Conservation (phyloP, 1,140 invertebrate genomes). For the Ditylenchus dipsaci region DNA sequence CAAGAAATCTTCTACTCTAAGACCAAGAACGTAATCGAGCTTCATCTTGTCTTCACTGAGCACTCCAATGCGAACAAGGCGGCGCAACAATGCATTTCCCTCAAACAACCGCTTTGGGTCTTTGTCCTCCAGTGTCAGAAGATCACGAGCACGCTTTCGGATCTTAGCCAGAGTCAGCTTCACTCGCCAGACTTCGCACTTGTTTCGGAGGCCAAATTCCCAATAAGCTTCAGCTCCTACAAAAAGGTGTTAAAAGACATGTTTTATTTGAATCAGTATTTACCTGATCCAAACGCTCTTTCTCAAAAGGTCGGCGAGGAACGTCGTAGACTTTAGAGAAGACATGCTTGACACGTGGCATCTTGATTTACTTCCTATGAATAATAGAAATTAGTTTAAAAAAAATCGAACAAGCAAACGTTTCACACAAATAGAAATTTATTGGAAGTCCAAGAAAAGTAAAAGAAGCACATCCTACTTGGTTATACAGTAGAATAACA, state of each 20-base stretch:
- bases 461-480: too few relatives aligned
- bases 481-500: too few relatives aligned
- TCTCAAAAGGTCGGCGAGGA: slow-evolving; percentile 96
- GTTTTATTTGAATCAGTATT: too few relatives aligned
- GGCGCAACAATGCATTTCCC: slow-evolving; percentile 94
- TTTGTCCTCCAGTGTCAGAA: slow-evolving; percentile 96
- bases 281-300: slow-evolving; percentile 90
- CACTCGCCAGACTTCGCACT: slow-evolving; percentile 97
- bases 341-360: slow-evolving; percentile 79
- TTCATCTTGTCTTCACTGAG: slow-evolving; percentile 96
- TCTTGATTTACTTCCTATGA: slow-evolving; percentile 46
- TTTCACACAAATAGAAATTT: too few relatives aligned
- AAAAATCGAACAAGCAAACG: too few relatives aligned
- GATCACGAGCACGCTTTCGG: slow-evolving; percentile 94
- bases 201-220: slow-evolving; percentile 98
- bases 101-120: slow-evolving; percentile 93
- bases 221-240: slow-evolving; percentile 87
- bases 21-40: slow-evolving; percentile 97
- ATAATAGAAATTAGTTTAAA: too few relatives aligned
- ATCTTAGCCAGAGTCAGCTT: slow-evolving; percentile 97
- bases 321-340: slow-evolving; percentile 96
- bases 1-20: slow-evolving; percentile 98
- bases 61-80: slow-evolving; percentile 94
- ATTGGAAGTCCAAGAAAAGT: too few relatives aligned
- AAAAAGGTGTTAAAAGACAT: too few relatives aligned